A percentile compares a stretch with the other conserved stretches of the same genome.
phyloP scores from a whole-genome alignment of 2,797 vertebrate species.

The Scolopax bukidnonensis region DNA sequence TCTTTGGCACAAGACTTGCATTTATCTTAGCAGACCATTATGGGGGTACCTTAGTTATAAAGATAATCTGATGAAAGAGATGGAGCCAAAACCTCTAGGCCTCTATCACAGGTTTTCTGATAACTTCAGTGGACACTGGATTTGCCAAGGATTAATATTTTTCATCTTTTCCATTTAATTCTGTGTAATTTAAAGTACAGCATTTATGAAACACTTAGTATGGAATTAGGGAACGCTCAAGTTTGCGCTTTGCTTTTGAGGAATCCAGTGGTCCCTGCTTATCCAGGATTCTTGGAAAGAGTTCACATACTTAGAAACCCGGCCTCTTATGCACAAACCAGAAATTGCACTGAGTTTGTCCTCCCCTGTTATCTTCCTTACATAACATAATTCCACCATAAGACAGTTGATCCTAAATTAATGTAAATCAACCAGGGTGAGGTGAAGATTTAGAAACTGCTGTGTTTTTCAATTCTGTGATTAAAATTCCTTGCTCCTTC shows the following conservation, averaged over 20 bases:
- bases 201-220: neutral
- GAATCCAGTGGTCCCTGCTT: neutral
- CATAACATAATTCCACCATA: neutral
- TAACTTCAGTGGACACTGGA: neutral
- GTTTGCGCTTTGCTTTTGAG: neutral
- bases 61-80: neutral
- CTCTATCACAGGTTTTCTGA: neutral
- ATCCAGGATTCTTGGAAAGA: neutral
- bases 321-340: neutral
- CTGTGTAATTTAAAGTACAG: neutral
- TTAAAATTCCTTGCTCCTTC: constrained; percentile 65
- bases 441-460: constrained; percentile 35
- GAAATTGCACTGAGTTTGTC: neutral
- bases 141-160: neutral
- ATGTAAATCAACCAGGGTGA: constrained; percentile 40
- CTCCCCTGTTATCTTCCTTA: neutral
- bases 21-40: neutral
- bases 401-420: neutral
- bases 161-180: neutral
- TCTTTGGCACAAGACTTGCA: constrained; percentile 31
- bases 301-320: neutral
- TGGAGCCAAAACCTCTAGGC: neutral
- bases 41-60: neutral
- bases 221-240: neutral
- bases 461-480: constrained; percentile 49